Percentiles rank a stretch among this genome's conserved stretches.
These are phyloP conservation scores for Drosophila melanica DNA, from an alignment of 1,140 invertebrate species.

Conservation along the genomic window DNA sequence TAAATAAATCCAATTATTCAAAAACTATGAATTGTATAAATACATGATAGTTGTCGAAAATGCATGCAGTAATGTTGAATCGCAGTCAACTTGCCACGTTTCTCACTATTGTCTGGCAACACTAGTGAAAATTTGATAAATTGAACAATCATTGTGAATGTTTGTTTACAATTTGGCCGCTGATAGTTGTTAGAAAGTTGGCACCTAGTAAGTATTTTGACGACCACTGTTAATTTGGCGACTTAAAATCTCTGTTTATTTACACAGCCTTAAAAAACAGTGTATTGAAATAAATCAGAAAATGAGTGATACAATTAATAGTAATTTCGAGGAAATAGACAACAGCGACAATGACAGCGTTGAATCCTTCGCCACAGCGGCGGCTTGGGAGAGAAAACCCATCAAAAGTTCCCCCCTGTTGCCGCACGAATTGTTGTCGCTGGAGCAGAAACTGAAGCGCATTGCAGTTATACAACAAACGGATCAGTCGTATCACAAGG, in stretches of 20 bases:
- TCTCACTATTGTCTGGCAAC: background rate
- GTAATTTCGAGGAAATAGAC: background rate
- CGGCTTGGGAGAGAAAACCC: background rate
- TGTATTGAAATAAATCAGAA: background rate
- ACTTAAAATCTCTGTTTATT: background rate
- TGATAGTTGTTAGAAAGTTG: background rate
- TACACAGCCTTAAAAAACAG: background rate
- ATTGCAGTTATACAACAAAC: conserved; percentile 48
- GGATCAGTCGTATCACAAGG: conserved; percentile 44
- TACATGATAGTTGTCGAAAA: too few relatives aligned
- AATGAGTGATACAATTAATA: background rate
- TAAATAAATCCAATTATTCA: too few relatives aligned
- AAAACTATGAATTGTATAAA: too few relatives aligned
- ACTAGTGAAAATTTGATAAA: background rate
- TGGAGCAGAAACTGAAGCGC: conserved; percentile 34
- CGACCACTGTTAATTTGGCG: background rate
- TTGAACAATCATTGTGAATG: background rate
- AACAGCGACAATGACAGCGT: conserved; percentile 17
- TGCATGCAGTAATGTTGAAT: background rate
- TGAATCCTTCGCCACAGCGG: conserved; percentile 10
- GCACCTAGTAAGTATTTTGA: background rate
- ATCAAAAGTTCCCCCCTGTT: conserved; percentile 12
- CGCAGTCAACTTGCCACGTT: too few relatives aligned
- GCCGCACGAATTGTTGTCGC: conserved; percentile 19
- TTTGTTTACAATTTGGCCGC: background rate